Percentiles rank a stretch among this genome's conserved stretches.
Conservation (phyloP, 2,888 invertebrate genomes). For the Piscicola geometra region DNA sequence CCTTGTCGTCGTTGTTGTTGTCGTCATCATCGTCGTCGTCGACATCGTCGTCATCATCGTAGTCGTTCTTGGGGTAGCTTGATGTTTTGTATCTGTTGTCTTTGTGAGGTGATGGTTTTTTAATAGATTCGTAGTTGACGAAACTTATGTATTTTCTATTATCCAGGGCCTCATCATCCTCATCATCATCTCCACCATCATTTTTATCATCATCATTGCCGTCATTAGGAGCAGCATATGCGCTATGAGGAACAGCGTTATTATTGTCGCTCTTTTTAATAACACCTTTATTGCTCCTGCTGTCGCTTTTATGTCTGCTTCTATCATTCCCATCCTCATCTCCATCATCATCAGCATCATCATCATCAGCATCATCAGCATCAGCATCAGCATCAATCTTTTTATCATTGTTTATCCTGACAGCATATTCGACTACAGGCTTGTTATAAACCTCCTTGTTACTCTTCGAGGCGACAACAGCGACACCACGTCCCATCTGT, state of each 20-base stretch:
- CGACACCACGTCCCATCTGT: no score
- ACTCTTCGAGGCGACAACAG: no score
- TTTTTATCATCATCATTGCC: background rate
- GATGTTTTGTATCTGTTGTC: no score
- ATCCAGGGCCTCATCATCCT: no score
- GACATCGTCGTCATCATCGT: background rate
- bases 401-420: background rate
- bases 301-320: background rate
- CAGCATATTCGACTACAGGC: background rate
- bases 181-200: background rate
- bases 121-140: no score
- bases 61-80: no score
- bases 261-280: background rate
- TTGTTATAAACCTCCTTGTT: background rate
- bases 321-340: background rate
- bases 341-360: background rate
- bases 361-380: background rate
- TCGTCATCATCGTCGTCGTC: background rate
- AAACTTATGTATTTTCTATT: background rate
- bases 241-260: background rate
- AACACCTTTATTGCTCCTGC: constrained; percentile 2
- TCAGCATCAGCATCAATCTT: background rate
- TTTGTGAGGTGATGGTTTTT: no score
- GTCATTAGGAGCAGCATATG: background rate
- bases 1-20: background rate